A percentile compares a stretch with the other conserved stretches of the same genome.
Conservation (phyloP, 2,888 invertebrate genomes). For the Megamerina dolium region DNA sequence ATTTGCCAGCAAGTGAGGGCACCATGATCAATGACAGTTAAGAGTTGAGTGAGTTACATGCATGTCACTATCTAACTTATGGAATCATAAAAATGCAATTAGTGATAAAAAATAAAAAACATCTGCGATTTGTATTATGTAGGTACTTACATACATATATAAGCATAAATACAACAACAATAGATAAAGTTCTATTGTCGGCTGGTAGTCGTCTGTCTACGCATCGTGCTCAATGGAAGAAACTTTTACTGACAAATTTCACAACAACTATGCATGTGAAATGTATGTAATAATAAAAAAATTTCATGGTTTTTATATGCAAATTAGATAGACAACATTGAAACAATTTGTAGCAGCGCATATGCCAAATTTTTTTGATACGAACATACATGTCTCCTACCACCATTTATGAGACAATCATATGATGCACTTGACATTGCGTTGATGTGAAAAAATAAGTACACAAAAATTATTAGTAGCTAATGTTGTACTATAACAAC, state of each 20-base stretch:
- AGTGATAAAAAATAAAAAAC: constrained; percentile 31
- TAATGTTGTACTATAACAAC: constrained; percentile 2
- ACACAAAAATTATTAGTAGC: constrained; percentile 33
- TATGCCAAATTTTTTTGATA: constrained; percentile 27
- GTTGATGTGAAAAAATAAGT: constrained; percentile 3
- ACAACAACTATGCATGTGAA: not conserved
- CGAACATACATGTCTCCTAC: not conserved
- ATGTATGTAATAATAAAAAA: constrained; percentile 7
- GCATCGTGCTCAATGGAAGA: too few species aligned
- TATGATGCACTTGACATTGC: constrained; percentile 17
- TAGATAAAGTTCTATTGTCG: too few species aligned
- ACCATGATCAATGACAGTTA: too few species aligned
- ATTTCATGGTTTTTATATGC: constrained; percentile 29
- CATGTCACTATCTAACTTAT: too few species aligned
- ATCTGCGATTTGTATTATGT: constrained; percentile 26
- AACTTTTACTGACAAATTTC: constrained; percentile 24
- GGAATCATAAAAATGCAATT: constrained; percentile 35
- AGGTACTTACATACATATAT: too few species aligned
- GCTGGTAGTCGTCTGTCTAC: too few species aligned
- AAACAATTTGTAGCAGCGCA: constrained; percentile 23
- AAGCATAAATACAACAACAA: too few species aligned
- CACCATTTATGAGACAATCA: constrained; percentile 26
- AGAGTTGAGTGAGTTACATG: too few species aligned
- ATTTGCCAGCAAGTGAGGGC: too few species aligned
- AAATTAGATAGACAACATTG: constrained; percentile 16